Base-by-base conservation (phyloP, 2,113 vertebrate species). In the Propithecus coquereli region DNA sequence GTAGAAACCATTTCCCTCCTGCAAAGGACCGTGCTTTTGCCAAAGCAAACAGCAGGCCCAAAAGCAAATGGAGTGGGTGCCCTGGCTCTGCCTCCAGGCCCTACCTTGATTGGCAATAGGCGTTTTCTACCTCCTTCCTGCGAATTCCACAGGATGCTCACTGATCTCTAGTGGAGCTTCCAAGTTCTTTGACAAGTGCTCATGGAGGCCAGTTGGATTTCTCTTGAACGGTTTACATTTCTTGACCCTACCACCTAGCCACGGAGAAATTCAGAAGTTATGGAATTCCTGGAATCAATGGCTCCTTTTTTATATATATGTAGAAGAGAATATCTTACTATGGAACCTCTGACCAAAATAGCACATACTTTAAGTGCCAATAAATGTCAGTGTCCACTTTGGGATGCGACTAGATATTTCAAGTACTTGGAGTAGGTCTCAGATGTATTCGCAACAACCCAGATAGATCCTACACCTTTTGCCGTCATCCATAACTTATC, bases 31-130 rank as follows among this genome's bases (percentile, higher is more conserved):
- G 37, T 85, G 37, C 5, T 6, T 70, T 74, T 96, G 96, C 97
- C 97, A 97, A 97, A 23, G 14, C 65, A 97, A 97, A 98, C 63
- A 96, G 66, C 50, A 74, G 25, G 30, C 90, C 94, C 96, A 95
- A 95, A 95, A 85, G 82, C 80, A 83, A 91, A 89, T 22, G 25
- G 43, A 96, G 73, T 0, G 1, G 54, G 92, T 37, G 1, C 94
- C 71, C 82, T 94, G 96, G 81, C 47, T 88, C 25, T 52, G 93
- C 88, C 74, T 88, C 8, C 50, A 68, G 73, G 73, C 54, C 77
- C 70, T 94, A 85, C 43, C 54, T 95, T 87, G 57, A 77, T 45
- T 93, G 82, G 85, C 91, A 96, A 10, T 20, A 84, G 45, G 79
- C 54, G 0, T 94, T 90, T 96, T 96, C 92, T 94, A 34, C 63